These are phyloP conservation scores for Notarius quadriscutis DNA, from an alignment of 2,113 vertebrate species.

Conservation along the genomic window DNA sequence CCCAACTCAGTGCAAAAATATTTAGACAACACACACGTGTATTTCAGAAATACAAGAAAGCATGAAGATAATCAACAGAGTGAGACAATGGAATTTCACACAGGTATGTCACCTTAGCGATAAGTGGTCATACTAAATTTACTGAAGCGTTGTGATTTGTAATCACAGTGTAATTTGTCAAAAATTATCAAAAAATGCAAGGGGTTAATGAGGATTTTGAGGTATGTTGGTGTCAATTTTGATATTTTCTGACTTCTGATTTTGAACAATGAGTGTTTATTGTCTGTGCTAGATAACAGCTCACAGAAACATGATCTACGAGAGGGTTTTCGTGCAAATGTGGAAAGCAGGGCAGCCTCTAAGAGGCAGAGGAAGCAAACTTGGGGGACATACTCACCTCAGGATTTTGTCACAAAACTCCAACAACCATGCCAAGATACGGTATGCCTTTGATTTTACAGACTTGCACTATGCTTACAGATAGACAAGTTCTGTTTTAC, in stretches of 20 bases:
- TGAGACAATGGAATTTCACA: background rate
- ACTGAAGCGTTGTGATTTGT: background rate
- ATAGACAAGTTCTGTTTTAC: background rate
- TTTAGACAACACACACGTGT: background rate
- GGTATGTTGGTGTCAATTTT: background rate
- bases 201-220: background rate
- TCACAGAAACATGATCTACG: background rate
- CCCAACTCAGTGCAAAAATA: slow-evolving; percentile 13
- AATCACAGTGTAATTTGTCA: background rate
- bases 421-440: slow-evolving; percentile 3
- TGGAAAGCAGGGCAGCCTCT: background rate
- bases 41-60: background rate
- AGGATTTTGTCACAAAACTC: slow-evolving; percentile 7
- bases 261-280: background rate
- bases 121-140: background rate
- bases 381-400: background rate
- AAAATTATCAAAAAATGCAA: background rate
- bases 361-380: slow-evolving; percentile 11
- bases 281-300: slow-evolving; percentile 27
- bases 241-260: background rate
- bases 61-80: slow-evolving; percentile 4
- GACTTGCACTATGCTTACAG: background rate
- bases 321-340: background rate
- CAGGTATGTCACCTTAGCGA: slow-evolving; percentile 52
- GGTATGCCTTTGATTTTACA: background rate